Percentiles rank a stretch among this genome's conserved stretches.
phyloP scores from a whole-genome alignment of 2,113 vertebrate species.

The Colius striatus region DNA sequence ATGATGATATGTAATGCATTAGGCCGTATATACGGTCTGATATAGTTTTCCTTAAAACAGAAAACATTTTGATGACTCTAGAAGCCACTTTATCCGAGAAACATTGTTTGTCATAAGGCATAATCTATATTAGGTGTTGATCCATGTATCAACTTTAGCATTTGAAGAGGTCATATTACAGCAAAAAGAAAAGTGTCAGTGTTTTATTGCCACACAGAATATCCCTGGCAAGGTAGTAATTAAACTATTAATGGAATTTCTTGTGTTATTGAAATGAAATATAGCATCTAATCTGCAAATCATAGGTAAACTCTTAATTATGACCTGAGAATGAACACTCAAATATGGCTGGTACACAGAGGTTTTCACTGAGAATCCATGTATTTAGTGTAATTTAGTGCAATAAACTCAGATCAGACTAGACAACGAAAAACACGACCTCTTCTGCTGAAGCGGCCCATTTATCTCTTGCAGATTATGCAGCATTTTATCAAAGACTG shows the following conservation, averaged over 20 bases:
- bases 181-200: background rate
- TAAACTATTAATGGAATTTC: background rate
- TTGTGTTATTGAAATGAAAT: background rate
- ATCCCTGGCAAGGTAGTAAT: background rate
- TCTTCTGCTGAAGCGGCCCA: background rate
- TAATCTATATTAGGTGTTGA: background rate
- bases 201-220: background rate
- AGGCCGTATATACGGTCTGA: background rate
- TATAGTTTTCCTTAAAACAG: background rate
- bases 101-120: background rate
- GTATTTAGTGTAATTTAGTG: background rate
- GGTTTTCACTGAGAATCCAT: background rate
- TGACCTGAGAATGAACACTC: background rate
- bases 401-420: background rate
- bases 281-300: background rate
- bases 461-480: conserved; percentile 39
- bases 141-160: background rate
- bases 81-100: background rate
- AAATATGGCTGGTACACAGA: background rate
- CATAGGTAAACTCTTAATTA: conserved; percentile 17
- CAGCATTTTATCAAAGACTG: conserved; percentile 38
- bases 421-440: conserved; percentile 3
- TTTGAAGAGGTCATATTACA: background rate
- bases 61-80: background rate
- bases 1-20: background rate